Conservation (phyloP, 2,113 vertebrate species). For the Cyprichromis sp. region DNA sequence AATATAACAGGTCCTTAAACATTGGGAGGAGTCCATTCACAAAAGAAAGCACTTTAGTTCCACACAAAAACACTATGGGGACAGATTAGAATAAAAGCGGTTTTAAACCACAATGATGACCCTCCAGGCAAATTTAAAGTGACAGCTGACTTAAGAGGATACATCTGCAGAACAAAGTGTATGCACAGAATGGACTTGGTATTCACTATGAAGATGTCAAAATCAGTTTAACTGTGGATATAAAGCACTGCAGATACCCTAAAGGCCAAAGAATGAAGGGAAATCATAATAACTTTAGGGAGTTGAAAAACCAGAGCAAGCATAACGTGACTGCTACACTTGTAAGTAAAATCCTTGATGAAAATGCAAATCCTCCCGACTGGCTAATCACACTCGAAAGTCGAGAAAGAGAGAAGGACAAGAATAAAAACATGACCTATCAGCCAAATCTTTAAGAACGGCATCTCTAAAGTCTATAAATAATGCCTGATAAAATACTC, state of each 20-base stretch:
- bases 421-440: conserved; percentile 26
- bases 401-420: not conserved
- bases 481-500: not conserved
- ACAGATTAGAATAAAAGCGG: not conserved
- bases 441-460: conserved; percentile 1
- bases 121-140: conserved; percentile 7
- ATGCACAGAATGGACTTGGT: not conserved
- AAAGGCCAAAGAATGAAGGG: not conserved
- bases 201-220: conserved; percentile 32
- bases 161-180: not conserved
- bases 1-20: conserved; percentile 16
- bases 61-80: not conserved
- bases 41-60: not conserved
- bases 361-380: conserved; percentile 25
- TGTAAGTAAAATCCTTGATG: conserved; percentile 24
- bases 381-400: conserved; percentile 14
- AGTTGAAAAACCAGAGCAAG: not conserved
- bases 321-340: not conserved
- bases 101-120: not conserved
- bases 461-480: conserved; percentile 12
- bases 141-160: conserved; percentile 28
- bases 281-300: conserved; percentile 7
- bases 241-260: not conserved
- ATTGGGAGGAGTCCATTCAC: not conserved
- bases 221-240: conserved; percentile 14